Evolutionary conservation across 2,797 vertebrate genomes (phyloP), one percentile per base, ranked within the genome.

Genomic region (Anisognathus igniventris): DNA sequence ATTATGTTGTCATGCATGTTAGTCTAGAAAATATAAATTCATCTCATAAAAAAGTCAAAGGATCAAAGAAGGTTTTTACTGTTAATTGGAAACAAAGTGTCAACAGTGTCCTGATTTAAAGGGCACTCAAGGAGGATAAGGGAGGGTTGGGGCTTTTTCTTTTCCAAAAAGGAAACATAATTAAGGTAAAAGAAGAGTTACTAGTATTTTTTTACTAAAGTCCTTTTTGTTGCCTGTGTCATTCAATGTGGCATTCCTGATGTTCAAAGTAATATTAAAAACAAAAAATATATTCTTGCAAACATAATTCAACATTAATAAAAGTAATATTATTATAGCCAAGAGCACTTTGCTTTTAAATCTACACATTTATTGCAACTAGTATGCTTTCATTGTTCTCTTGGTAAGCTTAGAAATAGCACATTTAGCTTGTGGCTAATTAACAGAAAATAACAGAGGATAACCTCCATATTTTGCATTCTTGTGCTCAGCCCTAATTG

Each of bases 21-120:
- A 97, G 94, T 95, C 91, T 97, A 95, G 95, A 97, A 98, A 98
- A 98, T 97, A 98, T 96, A 97, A 98, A 98, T 97, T 97, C 85
- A 96, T 96, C 93, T 92, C 91, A 96, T 97, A 96, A 97, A 97
- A 92, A 97, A 96, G 96, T 96, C 95, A 97, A 97, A 95, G 87
- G 96, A 98, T 98, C 96, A 98, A 97, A 97, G 95, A 88, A 94
- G 86, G 81, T 97, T 98, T 98, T 97, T 96, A 97, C 96, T 96
- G 78, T 97, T 97, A 98, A 97, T 97, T 97, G 96, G 96, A 97
- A 98, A 97, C 94, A 96, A 98, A 98, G 96, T 97, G 96, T 98
- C 97, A 97, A 66, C 13, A 1, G 93, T 96, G 72, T 97, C 94
- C 82, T 96, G 94, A 97, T 97, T 97, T 97, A 98, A 97, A 97